Conservation (phyloP, 2,113 vertebrate species). For the Caretta caretta region DNA sequence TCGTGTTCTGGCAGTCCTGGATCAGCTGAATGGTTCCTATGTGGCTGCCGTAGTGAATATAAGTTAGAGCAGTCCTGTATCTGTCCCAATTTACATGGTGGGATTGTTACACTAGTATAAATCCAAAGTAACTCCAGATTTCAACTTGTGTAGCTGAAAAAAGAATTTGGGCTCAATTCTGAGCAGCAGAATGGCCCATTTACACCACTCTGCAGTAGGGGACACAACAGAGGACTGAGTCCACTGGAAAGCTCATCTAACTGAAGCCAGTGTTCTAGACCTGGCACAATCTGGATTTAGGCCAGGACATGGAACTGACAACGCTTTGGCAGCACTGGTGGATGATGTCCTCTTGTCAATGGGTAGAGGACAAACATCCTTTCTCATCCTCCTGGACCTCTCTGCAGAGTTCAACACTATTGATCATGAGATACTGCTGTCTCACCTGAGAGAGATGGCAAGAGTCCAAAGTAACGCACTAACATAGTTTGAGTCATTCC, state of each 20-base stretch:
- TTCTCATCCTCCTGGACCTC: not conserved
- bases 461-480: not conserved
- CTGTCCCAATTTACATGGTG: not conserved
- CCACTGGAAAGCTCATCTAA: not conserved
- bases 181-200: not conserved
- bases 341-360: not conserved
- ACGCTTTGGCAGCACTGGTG: not conserved
- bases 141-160: not conserved
- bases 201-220: not conserved
- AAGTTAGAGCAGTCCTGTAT: not conserved
- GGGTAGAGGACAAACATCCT: not conserved
- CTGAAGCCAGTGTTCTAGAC: not conserved
- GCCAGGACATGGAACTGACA: not conserved
- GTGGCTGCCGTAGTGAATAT: not conserved
- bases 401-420: not conserved
- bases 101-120: not conserved
- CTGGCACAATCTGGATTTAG: not conserved
- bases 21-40: not conserved
- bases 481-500: not conserved
- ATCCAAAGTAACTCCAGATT: not conserved
- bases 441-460: not conserved
- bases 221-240: not conserved
- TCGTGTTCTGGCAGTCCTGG: not conserved
- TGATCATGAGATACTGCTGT: not conserved
- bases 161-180: not conserved